Evolutionary conservation across 1,140 invertebrate genomes (phyloP), one percentile per base, ranked within the genome.

Genomic region (Vollenhovia emeryi): DNA sequence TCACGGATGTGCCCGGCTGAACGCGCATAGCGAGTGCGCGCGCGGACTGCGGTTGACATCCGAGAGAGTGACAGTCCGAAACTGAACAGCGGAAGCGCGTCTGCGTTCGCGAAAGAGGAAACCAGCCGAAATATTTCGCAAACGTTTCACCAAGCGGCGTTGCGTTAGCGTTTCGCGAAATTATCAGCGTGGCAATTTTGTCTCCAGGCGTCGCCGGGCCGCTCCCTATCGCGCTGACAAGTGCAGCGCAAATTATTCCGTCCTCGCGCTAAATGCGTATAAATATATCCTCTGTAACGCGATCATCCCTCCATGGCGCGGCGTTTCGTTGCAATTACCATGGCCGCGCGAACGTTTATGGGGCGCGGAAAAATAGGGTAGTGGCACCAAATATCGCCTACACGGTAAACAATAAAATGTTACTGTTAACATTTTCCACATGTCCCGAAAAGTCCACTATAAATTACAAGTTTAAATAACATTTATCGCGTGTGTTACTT

Each of bases 51-150:
- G 59, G 87, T 71, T 87, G 60, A 88, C 84, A 55, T n/a, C n/a
- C n/a, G n/a, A n/a, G 6, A 36, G 71, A 79, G 62, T 60, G 78
- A 78, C 24, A n/a, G 45, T 55, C 9, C 30, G 18, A 74, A 71
- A 43, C 45, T 50, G 45, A 73, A 57, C 68, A 86, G 86, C 87
- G 88, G 87, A 88, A 89, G 57, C 43, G 15, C 40, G 57, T 64
- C 27, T 36, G 68, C 43, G 18, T 33, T 43, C 82, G 27, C 50
- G 36, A 57, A 66, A 79, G 82, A 69, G 88, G 78, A 89, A 89
- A 86, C 40, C 40, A 13, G 55, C 8, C 33, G 33, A 18, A 86
- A 69, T 52, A 55, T 87, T 75, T 76, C 86, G 27, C 71, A 85
- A 86, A 24, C 40, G 21, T 66, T 59, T 74, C 30, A 80, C 79